Percentiles rank a stretch among this genome's conserved stretches.
Conservation (phyloP, 2,113 vertebrate genomes). For the Rhea americana region DNA sequence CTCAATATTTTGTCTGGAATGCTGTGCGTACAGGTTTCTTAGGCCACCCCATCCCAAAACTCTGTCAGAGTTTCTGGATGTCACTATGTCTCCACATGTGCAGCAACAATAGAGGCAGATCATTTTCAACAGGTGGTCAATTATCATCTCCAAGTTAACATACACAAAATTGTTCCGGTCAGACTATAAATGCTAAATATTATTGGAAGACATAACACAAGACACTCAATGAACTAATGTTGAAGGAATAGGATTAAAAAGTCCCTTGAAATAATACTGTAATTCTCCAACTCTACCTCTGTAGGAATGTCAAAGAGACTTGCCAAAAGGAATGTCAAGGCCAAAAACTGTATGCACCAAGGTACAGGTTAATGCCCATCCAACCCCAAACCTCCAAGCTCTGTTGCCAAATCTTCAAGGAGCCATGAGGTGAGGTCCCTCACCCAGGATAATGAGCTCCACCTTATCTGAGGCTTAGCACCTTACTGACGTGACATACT, state of each 20-base stretch:
- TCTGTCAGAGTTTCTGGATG: not conserved
- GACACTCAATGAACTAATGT: not conserved
- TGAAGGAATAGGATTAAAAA: not conserved
- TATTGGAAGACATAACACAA: not conserved
- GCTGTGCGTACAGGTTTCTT: not conserved
- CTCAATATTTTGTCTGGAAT: not conserved
- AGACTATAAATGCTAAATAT: not conserved
- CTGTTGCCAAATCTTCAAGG: not conserved
- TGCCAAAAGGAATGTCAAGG: not conserved
- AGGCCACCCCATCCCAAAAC: not conserved
- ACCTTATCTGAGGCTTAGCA: not conserved
- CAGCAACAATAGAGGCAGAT: not conserved
- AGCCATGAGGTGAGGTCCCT: not conserved
- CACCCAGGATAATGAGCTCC: not conserved
- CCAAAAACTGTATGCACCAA: not conserved
- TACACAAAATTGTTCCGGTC: not conserved
- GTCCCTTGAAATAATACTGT: not conserved
- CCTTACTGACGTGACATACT: not conserved
- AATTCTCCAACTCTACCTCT: not conserved
- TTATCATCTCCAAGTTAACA: not conserved
- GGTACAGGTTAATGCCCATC: not conserved
- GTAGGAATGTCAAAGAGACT: not conserved
- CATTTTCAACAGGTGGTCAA: not conserved
- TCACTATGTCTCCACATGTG: not conserved
- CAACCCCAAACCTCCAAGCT: rapidly evolving